Evolutionary conservation across 2,797 vertebrate species (phyloP), one percentile per base, ranked within the genome.

Genomic region (Rhabdophis nuchalis): DNA sequence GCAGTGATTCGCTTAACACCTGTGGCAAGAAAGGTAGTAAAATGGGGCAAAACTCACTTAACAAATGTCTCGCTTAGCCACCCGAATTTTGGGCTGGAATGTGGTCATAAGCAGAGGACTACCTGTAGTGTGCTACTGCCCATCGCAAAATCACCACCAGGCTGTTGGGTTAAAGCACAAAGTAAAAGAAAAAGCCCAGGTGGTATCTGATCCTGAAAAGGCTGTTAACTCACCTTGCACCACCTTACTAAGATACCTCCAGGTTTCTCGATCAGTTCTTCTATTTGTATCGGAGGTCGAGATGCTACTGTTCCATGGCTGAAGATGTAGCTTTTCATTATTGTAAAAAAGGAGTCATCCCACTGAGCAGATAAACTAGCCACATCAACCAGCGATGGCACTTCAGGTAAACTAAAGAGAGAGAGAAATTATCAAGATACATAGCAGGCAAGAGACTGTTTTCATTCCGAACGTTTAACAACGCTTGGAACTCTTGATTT

Each of bases 311-410:
- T 97, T 87, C 98, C 98, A 14, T 99, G 99, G 13, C 97, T 98
- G 92, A 97, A 98, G 96, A 98, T 98, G 5, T 98, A 97, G 61
- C 98, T 98, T 95, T 98, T 98, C 95, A 99, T 94, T 93, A 98
- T 96, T 7, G 97, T 97, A 95, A 99, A 97, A 95, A 99, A 96
- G 18, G 98, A 98, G 95, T 99, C 98, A 3, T 99, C 99, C 96
- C 99, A 94, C 96, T 99, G 99, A 90, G 99, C 99, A 2, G 99
- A 99, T 50, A 99, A 97, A 94, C 98, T 99, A 25, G 99, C 98
- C 54, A 99, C 99, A 0, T 99, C 99, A 95, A 99, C 98, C 96
- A 99, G 94, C 1, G 97, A 98, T 0, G 99, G 99, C 20, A 99
- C 98, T 98, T 99, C 99, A 0, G 99, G 99, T n/a, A 99, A 98